These are phyloP conservation scores for Clarias batrachus DNA, from an alignment of 2,113 vertebrate genomes.

Conservation along the genomic window DNA sequence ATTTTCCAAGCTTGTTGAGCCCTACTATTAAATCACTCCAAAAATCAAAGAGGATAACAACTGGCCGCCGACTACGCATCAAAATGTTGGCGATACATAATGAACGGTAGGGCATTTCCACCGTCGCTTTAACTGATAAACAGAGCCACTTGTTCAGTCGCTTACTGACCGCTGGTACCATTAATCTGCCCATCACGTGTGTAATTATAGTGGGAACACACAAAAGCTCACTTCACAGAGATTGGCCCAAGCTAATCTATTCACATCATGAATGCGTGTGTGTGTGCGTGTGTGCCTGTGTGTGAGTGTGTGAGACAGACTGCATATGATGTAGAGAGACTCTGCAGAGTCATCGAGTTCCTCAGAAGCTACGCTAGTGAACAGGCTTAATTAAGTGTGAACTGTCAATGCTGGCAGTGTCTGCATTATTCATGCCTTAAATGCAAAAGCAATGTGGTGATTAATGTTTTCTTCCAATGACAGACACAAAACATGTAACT, in stretches of 20 bases:
- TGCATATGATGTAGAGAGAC: slow-evolving; percentile 47
- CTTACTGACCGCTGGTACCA: slow-evolving; percentile 43
- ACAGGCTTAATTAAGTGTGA: slow-evolving; percentile 44
- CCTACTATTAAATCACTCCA: slow-evolving; percentile 48
- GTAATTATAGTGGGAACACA: slow-evolving; percentile 38
- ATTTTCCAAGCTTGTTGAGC: slow-evolving; percentile 50
- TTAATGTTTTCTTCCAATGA: slow-evolving; percentile 39
- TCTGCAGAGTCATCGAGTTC: slow-evolving; percentile 36
- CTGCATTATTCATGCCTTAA: slow-evolving; percentile 41
- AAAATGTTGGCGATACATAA: slow-evolving; percentile 39
- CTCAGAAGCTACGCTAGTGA: slow-evolving; percentile 24
- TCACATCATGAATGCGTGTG: slow-evolving; percentile 17
- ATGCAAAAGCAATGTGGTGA: slow-evolving; percentile 45
- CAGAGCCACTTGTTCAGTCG: slow-evolving; percentile 21
- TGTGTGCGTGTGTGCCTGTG: slow-evolving; percentile 3
- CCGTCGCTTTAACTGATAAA: slow-evolving; percentile 40
- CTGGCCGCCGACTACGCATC: slow-evolving; percentile 23
- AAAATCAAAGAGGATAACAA: slow-evolving; percentile 48
- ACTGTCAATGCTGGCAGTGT: slow-evolving; percentile 33
- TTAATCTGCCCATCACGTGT: slow-evolving; percentile 44
- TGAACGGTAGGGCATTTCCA: slow-evolving; percentile 30
- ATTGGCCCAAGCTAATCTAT: slow-evolving; percentile 31
- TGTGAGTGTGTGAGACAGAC: slow-evolving; percentile 7
- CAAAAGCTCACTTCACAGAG: slow-evolving; percentile 37
- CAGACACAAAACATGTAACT: slow-evolving; percentile 25